These are phyloP conservation scores for Acropora yongei DNA, from an alignment of 64 coral and sea anemone species.

Conservation along the genomic window DNA sequence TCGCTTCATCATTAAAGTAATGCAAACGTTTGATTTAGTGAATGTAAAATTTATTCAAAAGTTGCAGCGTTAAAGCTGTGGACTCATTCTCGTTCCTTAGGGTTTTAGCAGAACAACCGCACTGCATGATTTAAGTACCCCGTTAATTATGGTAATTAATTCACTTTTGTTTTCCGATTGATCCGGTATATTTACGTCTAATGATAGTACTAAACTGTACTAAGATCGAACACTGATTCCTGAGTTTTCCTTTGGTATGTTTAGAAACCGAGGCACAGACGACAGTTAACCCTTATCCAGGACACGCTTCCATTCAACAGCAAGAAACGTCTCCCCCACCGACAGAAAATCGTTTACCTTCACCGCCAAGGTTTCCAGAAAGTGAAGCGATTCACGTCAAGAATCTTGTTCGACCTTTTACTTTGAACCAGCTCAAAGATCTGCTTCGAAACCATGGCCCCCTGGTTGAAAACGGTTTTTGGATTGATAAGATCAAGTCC, in stretches of 20 bases:
- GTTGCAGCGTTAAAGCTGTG: not conserved
- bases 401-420: slow-evolving; percentile 95
- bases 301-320: not conserved
- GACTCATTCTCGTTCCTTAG: not conserved
- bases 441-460: slow-evolving; percentile 69
- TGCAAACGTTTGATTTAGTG: not conserved
- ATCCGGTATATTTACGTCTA: too few species aligned
- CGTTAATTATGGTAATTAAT: not conserved
- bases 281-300: slow-evolving; percentile 22
- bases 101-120: slow-evolving; percentile 10
- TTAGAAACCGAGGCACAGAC: not conserved
- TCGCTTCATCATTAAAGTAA: too few species aligned
- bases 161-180: not conserved
- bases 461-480: slow-evolving; percentile 82
- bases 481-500: slow-evolving; percentile 97
- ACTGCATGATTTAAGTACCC: too few species aligned
- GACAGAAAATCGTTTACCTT: slow-evolving; percentile 61
- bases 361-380: slow-evolving; percentile 74
- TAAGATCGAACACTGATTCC: not conserved
- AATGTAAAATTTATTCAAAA: not conserved
- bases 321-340: not conserved
- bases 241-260: not conserved
- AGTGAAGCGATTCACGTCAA: slow-evolving; percentile 72
- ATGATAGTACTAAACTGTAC: not conserved
- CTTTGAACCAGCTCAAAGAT: slow-evolving; percentile 86